Evolutionary conservation across 23 tunicate species (phyloP).

Genomic region (Phallusia fumigata): DNA sequence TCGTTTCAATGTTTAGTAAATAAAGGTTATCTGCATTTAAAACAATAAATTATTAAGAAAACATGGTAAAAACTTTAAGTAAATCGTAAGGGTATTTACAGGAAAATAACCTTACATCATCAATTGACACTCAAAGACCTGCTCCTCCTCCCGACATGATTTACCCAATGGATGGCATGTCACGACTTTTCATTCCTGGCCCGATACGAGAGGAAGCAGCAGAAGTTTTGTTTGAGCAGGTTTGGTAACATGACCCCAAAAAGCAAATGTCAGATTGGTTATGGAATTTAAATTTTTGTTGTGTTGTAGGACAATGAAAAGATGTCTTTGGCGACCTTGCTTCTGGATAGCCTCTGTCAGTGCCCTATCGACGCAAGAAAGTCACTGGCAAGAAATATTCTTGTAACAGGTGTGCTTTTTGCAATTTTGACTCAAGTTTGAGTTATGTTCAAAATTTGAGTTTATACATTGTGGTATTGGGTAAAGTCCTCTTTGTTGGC

Average conservation of each 20-base stretch:
- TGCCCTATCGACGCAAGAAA: slow-evolving; percentile 76
- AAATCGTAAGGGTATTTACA: neutral
- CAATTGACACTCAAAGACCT: slow-evolving; percentile 13
- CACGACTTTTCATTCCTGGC: slow-evolving; percentile 66
- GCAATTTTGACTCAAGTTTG: too few species aligned
- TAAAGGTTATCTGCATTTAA: too few species aligned
- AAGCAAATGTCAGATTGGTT: neutral
- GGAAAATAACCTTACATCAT: neutral
- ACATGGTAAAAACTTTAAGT: neutral
- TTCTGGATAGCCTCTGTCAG: slow-evolving; percentile 60
- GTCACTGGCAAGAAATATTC: slow-evolving; percentile 54
- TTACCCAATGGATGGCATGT: slow-evolving; percentile 59
- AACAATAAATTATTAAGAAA: too few species aligned
- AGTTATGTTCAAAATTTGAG: too few species aligned
- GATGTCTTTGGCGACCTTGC: slow-evolving; percentile 64
- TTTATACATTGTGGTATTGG: too few species aligned
- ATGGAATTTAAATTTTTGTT: neutral
- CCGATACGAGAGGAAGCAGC: slow-evolving; percentile 64
- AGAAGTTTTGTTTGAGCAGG: slow-evolving; percentile 89
- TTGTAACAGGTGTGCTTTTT: slow-evolving; percentile 61
- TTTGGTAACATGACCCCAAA: neutral
- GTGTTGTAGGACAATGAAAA: slow-evolving; percentile 75
- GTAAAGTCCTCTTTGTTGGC: too few species aligned
- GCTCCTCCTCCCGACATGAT: slow-evolving; percentile 58
- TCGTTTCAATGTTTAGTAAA: too few species aligned